Evolutionary conservation across 1,140 invertebrate genomes (phyloP).

Genomic region (Drosophila azteca): DNA sequence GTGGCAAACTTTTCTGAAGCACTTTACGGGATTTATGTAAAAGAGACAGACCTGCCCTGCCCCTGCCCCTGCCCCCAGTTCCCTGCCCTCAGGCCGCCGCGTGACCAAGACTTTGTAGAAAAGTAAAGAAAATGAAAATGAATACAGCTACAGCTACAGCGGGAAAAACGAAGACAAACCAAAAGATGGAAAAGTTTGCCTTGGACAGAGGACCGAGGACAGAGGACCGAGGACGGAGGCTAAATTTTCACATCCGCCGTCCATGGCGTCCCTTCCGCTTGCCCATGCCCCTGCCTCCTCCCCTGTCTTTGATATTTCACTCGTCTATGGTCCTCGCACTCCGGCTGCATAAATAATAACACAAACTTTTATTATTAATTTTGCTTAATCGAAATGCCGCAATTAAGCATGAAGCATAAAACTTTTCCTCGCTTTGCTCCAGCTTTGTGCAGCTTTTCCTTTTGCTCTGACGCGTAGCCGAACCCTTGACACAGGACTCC

Average conservation of each 20-base stretch:
- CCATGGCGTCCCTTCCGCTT: not conserved
- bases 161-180: slow-evolving; percentile 8
- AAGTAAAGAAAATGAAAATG: slow-evolving; percentile 9
- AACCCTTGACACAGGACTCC: not conserved
- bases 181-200: slow-evolving; percentile 1
- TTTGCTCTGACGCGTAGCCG: slow-evolving; percentile 37
- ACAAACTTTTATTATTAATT: slow-evolving; percentile 79
- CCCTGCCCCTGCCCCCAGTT: too few relatives aligned
- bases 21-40: slow-evolving; percentile 39
- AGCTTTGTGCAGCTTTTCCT: slow-evolving; percentile 14
- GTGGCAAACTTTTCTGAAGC: slow-evolving; percentile 24
- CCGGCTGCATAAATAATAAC: slow-evolving; percentile 69
- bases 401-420: slow-evolving; percentile 74
- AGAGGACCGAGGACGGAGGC: slow-evolving; percentile 43
- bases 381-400: slow-evolving; percentile 79
- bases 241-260: slow-evolving; percentile 41
- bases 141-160: too few relatives aligned
- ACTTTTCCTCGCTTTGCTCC: slow-evolving; percentile 40
- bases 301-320: slow-evolving; percentile 33
- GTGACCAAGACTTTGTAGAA: not conserved
- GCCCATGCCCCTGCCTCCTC: not conserved
- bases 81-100: too few relatives aligned
- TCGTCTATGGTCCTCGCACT: slow-evolving; percentile 22
- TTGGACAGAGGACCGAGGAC: slow-evolving; percentile 19
- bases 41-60: not conserved